Conservation (phyloP, 1,140 invertebrate species). For the Panagrolaimus sp. region DNA sequence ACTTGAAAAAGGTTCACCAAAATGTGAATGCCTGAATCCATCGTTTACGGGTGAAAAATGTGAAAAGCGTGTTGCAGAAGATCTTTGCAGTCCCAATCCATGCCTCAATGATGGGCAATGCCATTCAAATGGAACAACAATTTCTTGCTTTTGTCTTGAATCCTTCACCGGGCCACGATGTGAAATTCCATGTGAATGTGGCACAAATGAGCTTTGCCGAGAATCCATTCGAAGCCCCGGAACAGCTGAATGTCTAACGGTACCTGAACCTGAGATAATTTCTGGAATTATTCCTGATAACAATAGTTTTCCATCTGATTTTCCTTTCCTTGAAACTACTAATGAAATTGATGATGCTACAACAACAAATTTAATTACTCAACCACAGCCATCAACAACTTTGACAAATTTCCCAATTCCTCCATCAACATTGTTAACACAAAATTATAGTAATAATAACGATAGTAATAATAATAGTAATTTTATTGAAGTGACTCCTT, state of each 20-base stretch:
- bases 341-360: too few relatives aligned
- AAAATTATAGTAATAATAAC: too few relatives aligned
- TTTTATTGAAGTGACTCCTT: too few relatives aligned
- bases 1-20: not conserved
- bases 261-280: conserved; percentile 7
- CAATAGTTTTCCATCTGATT: not conserved
- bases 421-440: too few relatives aligned
- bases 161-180: not conserved
- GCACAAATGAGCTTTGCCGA: not conserved
- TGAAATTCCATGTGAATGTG: conserved; percentile 9
- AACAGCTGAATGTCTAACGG: conserved; percentile 1
- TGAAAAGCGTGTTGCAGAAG: not conserved
- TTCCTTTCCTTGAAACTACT: too few relatives aligned
- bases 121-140: not conserved
- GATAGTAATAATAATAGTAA: too few relatives aligned
- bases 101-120: conserved; percentile 17
- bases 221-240: not conserved
- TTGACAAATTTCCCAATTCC: too few relatives aligned
- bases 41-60: not conserved
- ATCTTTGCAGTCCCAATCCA: conserved; percentile 8
- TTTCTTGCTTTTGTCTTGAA: not conserved
- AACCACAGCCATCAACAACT: too few relatives aligned
- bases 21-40: not conserved
- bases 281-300: conserved; percentile 11
- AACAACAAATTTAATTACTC: too few relatives aligned